phyloP scores from a whole-genome alignment of 2,797 vertebrate genomes.

The Catostomus latipinnis region DNA sequence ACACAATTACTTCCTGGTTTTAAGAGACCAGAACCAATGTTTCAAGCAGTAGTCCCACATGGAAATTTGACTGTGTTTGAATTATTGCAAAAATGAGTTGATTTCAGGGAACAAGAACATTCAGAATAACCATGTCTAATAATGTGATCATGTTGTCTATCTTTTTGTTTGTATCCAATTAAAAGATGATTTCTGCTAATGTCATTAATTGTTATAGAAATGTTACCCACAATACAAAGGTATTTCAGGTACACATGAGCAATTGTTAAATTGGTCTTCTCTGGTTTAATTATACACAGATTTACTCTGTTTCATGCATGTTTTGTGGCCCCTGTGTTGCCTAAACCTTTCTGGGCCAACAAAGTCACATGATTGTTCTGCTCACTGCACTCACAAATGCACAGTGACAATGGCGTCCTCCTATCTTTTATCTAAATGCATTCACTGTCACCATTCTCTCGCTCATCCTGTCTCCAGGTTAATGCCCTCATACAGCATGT shows the following conservation, averaged over 20 bases:
- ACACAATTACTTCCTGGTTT: too few species aligned
- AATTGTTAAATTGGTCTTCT: neutral
- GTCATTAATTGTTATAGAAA: neutral
- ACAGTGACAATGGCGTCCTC: conserved; percentile 78
- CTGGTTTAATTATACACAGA: neutral
- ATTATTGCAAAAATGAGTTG: too few species aligned
- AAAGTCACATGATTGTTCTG: conserved; percentile 65
- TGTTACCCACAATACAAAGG: neutral
- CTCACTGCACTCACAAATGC: conserved; percentile 68
- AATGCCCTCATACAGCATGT: conserved; percentile 78
- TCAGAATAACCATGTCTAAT: too few species aligned
- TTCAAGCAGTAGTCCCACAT: too few species aligned
- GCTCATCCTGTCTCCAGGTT: conserved; percentile 64
- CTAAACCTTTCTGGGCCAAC: conserved; percentile 49
- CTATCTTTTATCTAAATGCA: conserved; percentile 70
- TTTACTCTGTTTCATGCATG: neutral
- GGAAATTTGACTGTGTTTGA: too few species aligned
- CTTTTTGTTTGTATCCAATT: neutral
- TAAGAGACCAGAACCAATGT: too few species aligned
- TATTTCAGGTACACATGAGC: neutral
- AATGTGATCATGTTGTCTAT: neutral
- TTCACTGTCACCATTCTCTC: conserved; percentile 62
- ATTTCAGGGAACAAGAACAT: too few species aligned
- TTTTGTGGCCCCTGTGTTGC: conserved; percentile 20
- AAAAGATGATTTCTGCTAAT: neutral